These are phyloP conservation scores for Lordiphosa fenestrarum DNA, from an alignment of 2,888 invertebrate genomes.

Conservation along the genomic window DNA sequence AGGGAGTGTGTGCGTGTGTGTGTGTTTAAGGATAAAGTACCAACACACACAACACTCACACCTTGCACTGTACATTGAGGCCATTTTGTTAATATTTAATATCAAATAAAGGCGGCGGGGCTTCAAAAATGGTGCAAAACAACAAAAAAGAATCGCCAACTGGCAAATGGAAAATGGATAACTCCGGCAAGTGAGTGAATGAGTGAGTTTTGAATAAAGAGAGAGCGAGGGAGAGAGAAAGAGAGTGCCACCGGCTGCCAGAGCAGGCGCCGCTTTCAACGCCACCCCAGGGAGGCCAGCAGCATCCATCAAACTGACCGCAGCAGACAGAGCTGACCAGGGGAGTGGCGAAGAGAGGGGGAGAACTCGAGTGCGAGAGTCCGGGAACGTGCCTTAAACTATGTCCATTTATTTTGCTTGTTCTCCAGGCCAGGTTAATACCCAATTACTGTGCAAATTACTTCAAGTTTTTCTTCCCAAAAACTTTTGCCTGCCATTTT, in stretches of 20 bases:
- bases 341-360: background rate
- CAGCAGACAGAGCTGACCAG: constrained; percentile 18
- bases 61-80: constrained; percentile 65
- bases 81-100: constrained; percentile 78
- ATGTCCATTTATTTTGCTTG: constrained; percentile 65
- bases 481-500: constrained; percentile 33
- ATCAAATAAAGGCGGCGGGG: constrained; percentile 64
- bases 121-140: constrained; percentile 39
- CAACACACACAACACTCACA: constrained; percentile 53
- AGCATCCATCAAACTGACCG: constrained; percentile 64
- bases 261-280: constrained; percentile 12
- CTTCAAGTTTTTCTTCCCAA: constrained; percentile 60
- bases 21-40: constrained; percentile 70
- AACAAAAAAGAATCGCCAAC: constrained; percentile 9
- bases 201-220: constrained; percentile 66
- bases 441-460: constrained; percentile 80
- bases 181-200: constrained; percentile 19
- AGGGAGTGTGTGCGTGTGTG: constrained; percentile 16
- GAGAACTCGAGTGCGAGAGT: constrained; percentile 36
- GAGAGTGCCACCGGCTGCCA: constrained; percentile 7
- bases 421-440: constrained; percentile 74
- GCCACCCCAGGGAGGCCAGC: constrained; percentile 22
- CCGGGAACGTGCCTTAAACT: constrained; percentile 58
- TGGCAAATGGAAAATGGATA: constrained; percentile 38
- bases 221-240: constrained; percentile 13